Base-by-base conservation (phyloP, 2,888 invertebrate genomes). In the Yponomeuta plumbellus region DNA sequence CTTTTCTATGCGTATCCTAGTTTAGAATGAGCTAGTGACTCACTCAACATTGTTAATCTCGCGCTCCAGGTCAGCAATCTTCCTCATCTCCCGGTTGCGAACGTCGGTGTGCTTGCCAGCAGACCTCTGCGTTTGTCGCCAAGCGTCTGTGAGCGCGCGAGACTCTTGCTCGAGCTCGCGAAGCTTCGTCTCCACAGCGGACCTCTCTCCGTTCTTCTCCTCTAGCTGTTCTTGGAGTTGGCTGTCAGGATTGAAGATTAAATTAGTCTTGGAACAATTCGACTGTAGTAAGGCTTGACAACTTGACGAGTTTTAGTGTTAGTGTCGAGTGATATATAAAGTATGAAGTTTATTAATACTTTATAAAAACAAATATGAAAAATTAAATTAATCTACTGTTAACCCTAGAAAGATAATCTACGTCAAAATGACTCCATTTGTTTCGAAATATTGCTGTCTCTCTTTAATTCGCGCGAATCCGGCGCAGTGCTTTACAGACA, bases 41-140 rank as follows among this genome's bases (percentile, higher is more conserved):
- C 67, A 89, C 89, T 82, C 79, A 59, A 86, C 84, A 66, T 78
- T 83, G 52, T 78, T 73, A 67, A 90, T 87, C 74, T 86, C 89
- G 5, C 73, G 69, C 72, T 87, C 80, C 58, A 89, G 70, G 17
- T 86, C 88, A 0, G 68, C 69, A 0, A 88, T 74, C 70, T 89
- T 89, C 68, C 79, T 73, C 61, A 76, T 74, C 74, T 91, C 90
- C 21, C 86, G 71, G 13, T 72, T 73, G 0, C 83, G 74, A 61
- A 80, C 70, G 10, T 87, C 86, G 0, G 71, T 71, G 59, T 81
- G 78, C 69, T 84, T 85, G 68, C 70, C 71, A 10, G 66, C 58
- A 2, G 71, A 40, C 61, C 67, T 62, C 68, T 73, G 69, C 22
- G 70, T 61, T 17, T 67, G 71, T 4, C 86, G 83, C 70, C 75